phyloP scores from a whole-genome alignment of 2,888 invertebrate species.

The Bombyx huttoni region DNA sequence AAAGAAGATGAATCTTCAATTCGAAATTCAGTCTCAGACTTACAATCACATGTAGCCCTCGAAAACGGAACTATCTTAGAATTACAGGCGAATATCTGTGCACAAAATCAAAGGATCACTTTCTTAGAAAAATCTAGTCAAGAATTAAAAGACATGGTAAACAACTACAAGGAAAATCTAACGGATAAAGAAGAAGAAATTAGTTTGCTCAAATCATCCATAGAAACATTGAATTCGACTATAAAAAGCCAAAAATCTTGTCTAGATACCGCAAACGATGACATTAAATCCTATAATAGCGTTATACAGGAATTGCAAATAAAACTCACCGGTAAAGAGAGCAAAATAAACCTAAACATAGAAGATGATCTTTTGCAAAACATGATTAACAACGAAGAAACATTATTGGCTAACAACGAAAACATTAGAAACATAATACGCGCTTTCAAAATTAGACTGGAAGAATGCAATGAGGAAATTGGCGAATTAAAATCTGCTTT shows the following conservation, averaged over 20 bases:
- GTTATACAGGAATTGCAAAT: slow-evolving; percentile 43
- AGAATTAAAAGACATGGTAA: slow-evolving; percentile 27
- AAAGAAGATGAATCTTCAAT: slow-evolving; percentile 20
- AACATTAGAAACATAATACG: slow-evolving; percentile 48
- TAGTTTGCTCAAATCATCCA: slow-evolving; percentile 28
- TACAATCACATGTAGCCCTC: slow-evolving; percentile 28
- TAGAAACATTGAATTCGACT: slow-evolving; percentile 37
- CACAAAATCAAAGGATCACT: slow-evolving; percentile 31
- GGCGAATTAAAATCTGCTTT: slow-evolving; percentile 23
- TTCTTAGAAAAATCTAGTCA: slow-evolving; percentile 32
- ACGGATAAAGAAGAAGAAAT: slow-evolving; percentile 34
- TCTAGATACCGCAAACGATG: slow-evolving; percentile 27
- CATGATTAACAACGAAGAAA: slow-evolving; percentile 47
- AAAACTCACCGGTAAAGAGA: slow-evolving; percentile 30
- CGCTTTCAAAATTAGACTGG: slow-evolving; percentile 35
- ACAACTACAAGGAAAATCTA: slow-evolving; percentile 30
- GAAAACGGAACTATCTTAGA: slow-evolving; percentile 33
- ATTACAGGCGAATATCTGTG: slow-evolving; percentile 31
- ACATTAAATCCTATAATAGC: slow-evolving; percentile 39
- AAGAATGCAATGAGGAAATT: slow-evolving; percentile 37
- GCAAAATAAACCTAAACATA: slow-evolving; percentile 16
- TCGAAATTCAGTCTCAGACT: slow-evolving; percentile 18
- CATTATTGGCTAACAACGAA: slow-evolving; percentile 48
- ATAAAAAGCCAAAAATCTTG: slow-evolving; percentile 35
- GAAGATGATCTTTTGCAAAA: slow-evolving; percentile 30